Evolutionary conservation across 1,140 invertebrate species (phyloP).

Genomic region (Nasonia giraulti): DNA sequence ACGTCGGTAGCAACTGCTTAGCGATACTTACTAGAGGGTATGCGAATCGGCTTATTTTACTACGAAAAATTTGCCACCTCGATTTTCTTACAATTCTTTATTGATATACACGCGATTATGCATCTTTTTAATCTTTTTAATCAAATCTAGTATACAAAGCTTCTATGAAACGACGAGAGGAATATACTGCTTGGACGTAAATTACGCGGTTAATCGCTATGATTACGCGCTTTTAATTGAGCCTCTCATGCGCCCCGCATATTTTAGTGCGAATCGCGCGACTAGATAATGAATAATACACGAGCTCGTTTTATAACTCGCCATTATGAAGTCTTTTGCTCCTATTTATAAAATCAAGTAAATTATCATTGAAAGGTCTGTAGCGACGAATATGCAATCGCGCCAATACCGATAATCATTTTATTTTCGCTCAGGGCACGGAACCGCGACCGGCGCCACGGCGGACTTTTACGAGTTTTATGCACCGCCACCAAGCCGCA

Average conservation of each 20-base stretch:
- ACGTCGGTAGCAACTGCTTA: not conserved
- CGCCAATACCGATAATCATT: not conserved
- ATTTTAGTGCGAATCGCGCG: too few relatives aligned
- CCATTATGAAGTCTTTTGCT: slow-evolving; percentile 33
- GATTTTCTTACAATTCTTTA: too few relatives aligned
- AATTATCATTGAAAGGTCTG: slow-evolving; percentile 29
- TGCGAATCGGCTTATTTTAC: too few relatives aligned
- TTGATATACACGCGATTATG: too few relatives aligned
- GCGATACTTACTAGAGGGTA: not conserved
- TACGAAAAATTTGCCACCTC: too few relatives aligned
- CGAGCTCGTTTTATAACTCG: slow-evolving; percentile 10
- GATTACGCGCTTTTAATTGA: slow-evolving; percentile 17
- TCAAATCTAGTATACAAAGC: too few relatives aligned
- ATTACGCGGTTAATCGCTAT: slow-evolving; percentile 7
- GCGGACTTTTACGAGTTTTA: not conserved
- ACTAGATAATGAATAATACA: slow-evolving; percentile 12
- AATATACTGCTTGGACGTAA: not conserved
- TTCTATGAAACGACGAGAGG: too few relatives aligned
- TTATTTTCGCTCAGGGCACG: not conserved
- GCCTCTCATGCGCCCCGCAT: too few relatives aligned
- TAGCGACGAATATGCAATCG: not conserved
- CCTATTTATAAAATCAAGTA: slow-evolving; percentile 28
- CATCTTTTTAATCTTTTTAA: too few relatives aligned
- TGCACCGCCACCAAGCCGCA: not conserved
- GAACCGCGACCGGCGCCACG: not conserved